Evolutionary conservation across 2,888 invertebrate species (phyloP).

Genomic region (Drosophila hawaiiensis): DNA sequence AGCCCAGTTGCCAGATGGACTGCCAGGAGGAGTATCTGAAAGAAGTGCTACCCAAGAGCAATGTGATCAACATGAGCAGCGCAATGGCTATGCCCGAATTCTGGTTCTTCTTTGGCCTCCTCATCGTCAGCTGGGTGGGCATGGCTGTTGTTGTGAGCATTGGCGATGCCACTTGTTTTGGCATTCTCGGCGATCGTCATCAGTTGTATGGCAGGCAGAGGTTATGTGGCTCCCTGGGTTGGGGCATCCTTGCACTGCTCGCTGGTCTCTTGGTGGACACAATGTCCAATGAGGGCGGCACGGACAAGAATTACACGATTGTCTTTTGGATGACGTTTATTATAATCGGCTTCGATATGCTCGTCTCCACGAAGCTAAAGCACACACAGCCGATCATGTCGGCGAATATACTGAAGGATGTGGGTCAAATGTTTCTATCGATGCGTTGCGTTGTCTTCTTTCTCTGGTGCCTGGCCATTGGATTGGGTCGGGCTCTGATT

Average conservation of each 20-base stretch:
- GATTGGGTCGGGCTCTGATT: slow-evolving; percentile 92
- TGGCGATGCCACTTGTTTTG: slow-evolving; percentile 95
- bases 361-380: slow-evolving; percentile 89
- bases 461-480: slow-evolving; percentile 92
- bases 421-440: slow-evolving; percentile 89
- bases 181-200: slow-evolving; percentile 90
- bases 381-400: slow-evolving; percentile 88
- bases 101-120: slow-evolving; percentile 91
- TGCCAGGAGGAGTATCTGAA: slow-evolving; percentile 74
- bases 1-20: slow-evolving; percentile 43
- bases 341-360: slow-evolving; percentile 88
- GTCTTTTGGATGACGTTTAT: slow-evolving; percentile 91
- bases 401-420: slow-evolving; percentile 89
- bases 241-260: slow-evolving; percentile 91
- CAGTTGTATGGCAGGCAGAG: slow-evolving; percentile 94
- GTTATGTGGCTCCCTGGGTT: slow-evolving; percentile 95
- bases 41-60: slow-evolving; percentile 65
- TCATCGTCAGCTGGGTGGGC: slow-evolving; percentile 92
- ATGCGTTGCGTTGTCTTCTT: slow-evolving; percentile 90
- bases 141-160: slow-evolving; percentile 95
- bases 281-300: slow-evolving; percentile 88
- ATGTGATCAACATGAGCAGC: slow-evolving; percentile 68
- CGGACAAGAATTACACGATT: slow-evolving; percentile 90
- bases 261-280: slow-evolving; percentile 92
- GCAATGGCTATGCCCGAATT: slow-evolving; percentile 88